Evolutionary conservation across 2,888 invertebrate species (phyloP), one percentile per base, ranked within the genome.

Genomic region (Diabrotica balteata): DNA sequence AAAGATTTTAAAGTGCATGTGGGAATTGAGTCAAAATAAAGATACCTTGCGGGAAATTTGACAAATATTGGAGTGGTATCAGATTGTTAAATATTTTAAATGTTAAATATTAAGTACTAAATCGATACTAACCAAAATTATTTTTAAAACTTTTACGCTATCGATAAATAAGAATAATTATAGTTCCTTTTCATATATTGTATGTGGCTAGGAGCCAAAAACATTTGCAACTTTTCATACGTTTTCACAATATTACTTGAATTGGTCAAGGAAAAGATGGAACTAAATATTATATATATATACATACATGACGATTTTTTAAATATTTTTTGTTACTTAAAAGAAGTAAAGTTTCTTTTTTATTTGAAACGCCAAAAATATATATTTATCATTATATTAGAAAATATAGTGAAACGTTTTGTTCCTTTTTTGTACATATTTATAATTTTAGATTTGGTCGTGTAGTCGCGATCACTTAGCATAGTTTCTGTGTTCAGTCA

Each of bases 351-450:
- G 80, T 83, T 82, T 82, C 80, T 80, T 83, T 32, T 82, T 81
- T 80, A 80, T 79, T 81, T 79, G 82, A 84, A 83, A 83, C 83
- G 82, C 84, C 83, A 84, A 84, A 83, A 83, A 83, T 80, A 77
- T 77, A 82, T 82, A 81, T 83, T 83, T 83, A 83, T 84, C 80
- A 78, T 73, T 69, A 75, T 78, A 75, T 78, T 80, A 82, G 80
- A 78, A 75, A 77, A 74, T 78, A 75, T 82, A 80, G 80, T 80
- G 83, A 82, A 83, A 82, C 77, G 76, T 83, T 84, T 84, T 83
- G 82, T 83, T 84, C 83, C 84, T 83, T 83, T 82, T 83, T 83
- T 82, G 82, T 83, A 83, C 78, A 82, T 82, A 82, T 75, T 78
- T 77, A 78, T 75, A 76, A 70, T 76, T 76, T 76, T 76, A 76